Conservation (phyloP, 1,140 invertebrate genomes). For the Leptinotarsa defecta region DNA sequence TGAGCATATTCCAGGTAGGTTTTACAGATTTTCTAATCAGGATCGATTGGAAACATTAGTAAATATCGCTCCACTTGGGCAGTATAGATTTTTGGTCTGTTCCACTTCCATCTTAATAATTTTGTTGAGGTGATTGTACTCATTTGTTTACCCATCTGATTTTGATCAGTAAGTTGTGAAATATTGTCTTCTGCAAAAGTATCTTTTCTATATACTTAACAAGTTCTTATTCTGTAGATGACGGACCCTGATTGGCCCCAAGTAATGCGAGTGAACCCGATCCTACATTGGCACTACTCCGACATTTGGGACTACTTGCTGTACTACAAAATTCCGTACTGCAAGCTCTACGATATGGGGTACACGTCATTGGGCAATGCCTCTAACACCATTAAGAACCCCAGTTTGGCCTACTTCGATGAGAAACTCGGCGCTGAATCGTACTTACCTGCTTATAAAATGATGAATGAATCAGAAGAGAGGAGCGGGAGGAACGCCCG, state of each 20-base stretch:
- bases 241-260: conserved; percentile 88
- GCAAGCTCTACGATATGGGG: conserved; percentile 84
- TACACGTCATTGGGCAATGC: conserved; percentile 86
- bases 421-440: conserved; percentile 53
- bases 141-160: too few species aligned
- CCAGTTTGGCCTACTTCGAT: conserved; percentile 58
- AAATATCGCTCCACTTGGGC: too few species aligned
- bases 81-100: too few species aligned
- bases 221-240: conserved; percentile 61
- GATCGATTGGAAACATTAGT: too few species aligned
- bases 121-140: too few species aligned
- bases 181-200: too few species aligned
- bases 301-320: conserved; percentile 89
- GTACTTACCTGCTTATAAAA: conserved; percentile 80
- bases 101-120: too few species aligned
- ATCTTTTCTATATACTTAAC: too few species aligned
- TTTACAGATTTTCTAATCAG: conserved; percentile 9
- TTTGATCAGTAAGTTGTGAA: too few species aligned
- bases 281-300: conserved; percentile 87
- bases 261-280: conserved; percentile 83
- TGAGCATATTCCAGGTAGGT: conserved; percentile 72
- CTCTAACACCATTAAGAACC: conserved; percentile 81
- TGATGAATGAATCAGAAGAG: conserved; percentile 72
- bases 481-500: conserved; percentile 68
- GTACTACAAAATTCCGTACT: conserved; percentile 80